Conservation (phyloP, 2,113 vertebrate genomes). For the Hemicordylus capensis region DNA sequence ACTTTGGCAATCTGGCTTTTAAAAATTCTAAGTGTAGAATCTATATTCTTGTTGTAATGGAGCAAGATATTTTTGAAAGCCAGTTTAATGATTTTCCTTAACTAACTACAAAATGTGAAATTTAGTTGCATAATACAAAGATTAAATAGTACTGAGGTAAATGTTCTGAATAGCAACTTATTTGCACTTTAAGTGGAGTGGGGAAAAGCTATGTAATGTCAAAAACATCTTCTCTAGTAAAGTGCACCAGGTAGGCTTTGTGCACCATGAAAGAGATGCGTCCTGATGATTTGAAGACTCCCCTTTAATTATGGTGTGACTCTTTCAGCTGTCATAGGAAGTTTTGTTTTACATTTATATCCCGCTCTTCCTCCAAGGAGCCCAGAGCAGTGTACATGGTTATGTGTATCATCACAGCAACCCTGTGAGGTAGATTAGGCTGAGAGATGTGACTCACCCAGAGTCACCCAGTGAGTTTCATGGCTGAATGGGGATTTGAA, state of each 20-base stretch:
- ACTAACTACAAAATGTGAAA: not conserved
- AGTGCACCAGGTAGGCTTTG: not conserved
- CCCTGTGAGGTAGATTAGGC: no score
- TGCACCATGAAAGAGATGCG: not conserved
- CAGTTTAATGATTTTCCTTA: no score
- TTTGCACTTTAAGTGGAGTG: not conserved
- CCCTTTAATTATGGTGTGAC: not conserved
- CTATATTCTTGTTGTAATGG: no score
- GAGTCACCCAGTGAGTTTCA: no score
- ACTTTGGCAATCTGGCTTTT: no score
- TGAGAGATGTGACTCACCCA: no score
- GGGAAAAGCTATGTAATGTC: not conserved
- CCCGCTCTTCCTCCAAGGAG: no score
- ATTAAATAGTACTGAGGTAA: not conserved
- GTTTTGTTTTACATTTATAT: no score
- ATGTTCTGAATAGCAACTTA: not conserved
- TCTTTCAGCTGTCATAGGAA: not conserved
- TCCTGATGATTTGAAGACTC: not conserved
- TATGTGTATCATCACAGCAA: no score
- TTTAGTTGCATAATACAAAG: not conserved
- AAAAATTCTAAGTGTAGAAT: no score
- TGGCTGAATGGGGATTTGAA: no score
- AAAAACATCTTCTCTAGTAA: not conserved
- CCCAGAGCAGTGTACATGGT: no score
- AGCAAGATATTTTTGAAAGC: not conserved